Evolutionary conservation across 2,888 invertebrate genomes (phyloP), one percentile per base, ranked within the genome.

Genomic region (Ferrisia virgata): DNA sequence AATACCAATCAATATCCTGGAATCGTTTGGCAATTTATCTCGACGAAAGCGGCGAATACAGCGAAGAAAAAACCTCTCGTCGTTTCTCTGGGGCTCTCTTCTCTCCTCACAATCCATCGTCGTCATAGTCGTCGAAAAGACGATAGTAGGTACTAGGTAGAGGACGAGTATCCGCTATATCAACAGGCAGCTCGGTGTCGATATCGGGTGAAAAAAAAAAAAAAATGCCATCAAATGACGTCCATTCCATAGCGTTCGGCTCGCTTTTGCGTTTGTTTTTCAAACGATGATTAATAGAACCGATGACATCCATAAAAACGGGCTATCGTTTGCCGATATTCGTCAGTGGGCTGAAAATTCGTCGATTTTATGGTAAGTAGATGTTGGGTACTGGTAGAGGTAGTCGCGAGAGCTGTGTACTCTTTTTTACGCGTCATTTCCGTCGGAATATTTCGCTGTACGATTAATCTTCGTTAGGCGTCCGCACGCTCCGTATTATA

Each of bases 211-310:
- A 76, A 79, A 39, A 79, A 79, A 43, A 18, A 18, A 22, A 76
- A 79, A 39, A 79, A 79, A 43, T 36, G 36, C 76, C 79, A 43
- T 39, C 79, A 82, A 69, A 69, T 82, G 33, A 64, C 82, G 58
- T 25, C n/a, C n/a, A n/a, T n/a, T n/a, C n/a, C n/a, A n/a, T n/a
- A n/a, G 11, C 25, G 39, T 58, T 39, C 69, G 39, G 39, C 40
- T 43, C 58, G 53, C 47, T 4, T 47, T 47, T 58, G 58, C 82
- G 64, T 82, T 82, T 82, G 69, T 82, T 82, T 82, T 82, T 39
- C 36, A 58, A 39, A 53, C 69, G 47, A 82, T 82, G 82, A 82
- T 82, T 82, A 82, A 82, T 82, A 58, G 82, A 82, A 82, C 33
- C 64, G 58, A 82, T 82, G 82, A 82, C 82, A 82, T 53, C 80